These are phyloP conservation scores for Orchesellides sinensis DNA, from an alignment of 2,888 invertebrate species.

Conservation along the genomic window DNA sequence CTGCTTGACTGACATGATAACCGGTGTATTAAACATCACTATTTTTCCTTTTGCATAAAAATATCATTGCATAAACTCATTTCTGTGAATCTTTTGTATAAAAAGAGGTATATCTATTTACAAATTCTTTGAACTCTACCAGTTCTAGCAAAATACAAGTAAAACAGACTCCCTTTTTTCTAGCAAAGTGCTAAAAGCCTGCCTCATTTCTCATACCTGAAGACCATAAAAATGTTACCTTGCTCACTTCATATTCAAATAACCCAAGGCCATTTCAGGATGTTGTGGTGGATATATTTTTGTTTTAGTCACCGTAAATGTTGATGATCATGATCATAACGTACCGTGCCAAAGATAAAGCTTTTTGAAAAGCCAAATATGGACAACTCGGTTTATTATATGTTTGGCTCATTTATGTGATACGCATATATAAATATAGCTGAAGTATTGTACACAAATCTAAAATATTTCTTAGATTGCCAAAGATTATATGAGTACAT, in stretches of 20 bases:
- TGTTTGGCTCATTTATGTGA: background rate
- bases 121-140: no score
- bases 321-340: background rate
- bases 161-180: no score
- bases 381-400: constrained; percentile 35
- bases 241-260: constrained; percentile 59
- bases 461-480: constrained; percentile 4
- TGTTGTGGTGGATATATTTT: background rate
- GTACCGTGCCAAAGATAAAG: background rate
- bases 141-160: no score
- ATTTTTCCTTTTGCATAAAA: background rate
- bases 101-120: no score
- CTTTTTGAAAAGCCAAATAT: constrained; percentile 39
- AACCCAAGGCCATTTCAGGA: constrained; percentile 60
- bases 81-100: no score
- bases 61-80: no score
- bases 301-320: background rate
- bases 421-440: constrained; percentile 23
- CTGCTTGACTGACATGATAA: constrained; percentile 6
- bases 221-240: constrained; percentile 60
- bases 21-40: constrained; percentile 18
- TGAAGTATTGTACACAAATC: background rate
- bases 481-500: background rate
- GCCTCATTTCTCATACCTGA: constrained; percentile 47
- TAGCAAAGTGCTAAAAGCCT: constrained; percentile 50